Evolutionary conservation across 2,797 vertebrate genomes (phyloP).

Genomic region (Sparidentex hasta): DNA sequence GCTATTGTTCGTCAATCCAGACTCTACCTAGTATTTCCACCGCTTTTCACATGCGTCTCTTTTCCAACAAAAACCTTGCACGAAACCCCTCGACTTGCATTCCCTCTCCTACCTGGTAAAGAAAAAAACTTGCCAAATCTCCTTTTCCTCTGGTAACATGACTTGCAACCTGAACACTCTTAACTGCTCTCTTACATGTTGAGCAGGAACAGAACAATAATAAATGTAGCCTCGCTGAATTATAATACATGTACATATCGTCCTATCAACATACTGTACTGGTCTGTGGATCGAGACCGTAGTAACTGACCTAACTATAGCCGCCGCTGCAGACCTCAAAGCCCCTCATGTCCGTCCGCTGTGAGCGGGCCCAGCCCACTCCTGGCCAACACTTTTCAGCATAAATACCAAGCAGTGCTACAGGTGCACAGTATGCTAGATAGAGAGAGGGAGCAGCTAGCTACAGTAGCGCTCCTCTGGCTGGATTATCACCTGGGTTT

Average conservation of each 20-base stretch:
- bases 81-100: slow-evolving; percentile 29
- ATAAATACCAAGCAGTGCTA: slow-evolving; percentile 77
- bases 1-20: slow-evolving; percentile 25
- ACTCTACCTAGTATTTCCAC: slow-evolving; percentile 25
- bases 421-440: slow-evolving; percentile 69
- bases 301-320: slow-evolving; percentile 37
- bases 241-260: slow-evolving; percentile 33
- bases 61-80: slow-evolving; percentile 12
- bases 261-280: slow-evolving; percentile 27
- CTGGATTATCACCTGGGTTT: slow-evolving; percentile 59
- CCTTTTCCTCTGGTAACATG: slow-evolving; percentile 35
- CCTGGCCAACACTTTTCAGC: slow-evolving; percentile 66
- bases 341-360: slow-evolving; percentile 41
- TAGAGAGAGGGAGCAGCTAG: slow-evolving; percentile 46
- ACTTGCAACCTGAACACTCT: slow-evolving; percentile 38
- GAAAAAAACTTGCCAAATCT: slow-evolving; percentile 60
- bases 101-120: slow-evolving; percentile 54
- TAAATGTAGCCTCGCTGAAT: slow-evolving; percentile 44
- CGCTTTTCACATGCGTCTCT: slow-evolving; percentile 58
- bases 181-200: slow-evolving; percentile 42
- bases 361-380: slow-evolving; percentile 83
- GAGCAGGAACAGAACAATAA: slow-evolving; percentile 41
- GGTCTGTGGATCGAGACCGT: slow-evolving; percentile 43
- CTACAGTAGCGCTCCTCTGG: slow-evolving; percentile 52
- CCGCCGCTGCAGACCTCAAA: slow-evolving; percentile 45